Evolutionary conservation across 2,113 vertebrate species (phyloP).

Genomic region (Melanotaenia duboulayi): DNA sequence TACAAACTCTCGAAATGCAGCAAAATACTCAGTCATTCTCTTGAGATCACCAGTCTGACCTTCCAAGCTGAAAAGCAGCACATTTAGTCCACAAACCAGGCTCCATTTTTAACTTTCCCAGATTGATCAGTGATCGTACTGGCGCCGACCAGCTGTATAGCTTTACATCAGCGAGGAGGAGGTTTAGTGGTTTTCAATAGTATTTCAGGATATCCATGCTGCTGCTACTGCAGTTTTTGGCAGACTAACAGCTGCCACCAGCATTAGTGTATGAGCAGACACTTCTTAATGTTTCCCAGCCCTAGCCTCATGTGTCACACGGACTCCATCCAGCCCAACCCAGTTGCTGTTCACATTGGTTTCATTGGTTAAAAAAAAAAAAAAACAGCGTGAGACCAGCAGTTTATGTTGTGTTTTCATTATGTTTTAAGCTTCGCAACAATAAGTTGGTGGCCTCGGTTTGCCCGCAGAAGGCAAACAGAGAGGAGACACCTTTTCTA

Average conservation of each 20-base stretch:
- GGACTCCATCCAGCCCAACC: conserved; percentile 70
- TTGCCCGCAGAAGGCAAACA: conserved; percentile 60
- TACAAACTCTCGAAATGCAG: conserved; percentile 1
- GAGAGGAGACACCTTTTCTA: conserved; percentile 64
- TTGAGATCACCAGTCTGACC: conserved; percentile 49
- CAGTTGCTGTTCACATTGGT: conserved; percentile 59
- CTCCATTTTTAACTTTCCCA: conserved; percentile 74
- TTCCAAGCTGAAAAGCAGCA: conserved; percentile 66
- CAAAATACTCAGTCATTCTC: conserved; percentile 20
- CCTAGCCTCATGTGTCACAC: conserved; percentile 80
- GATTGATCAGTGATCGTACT: conserved; percentile 79
- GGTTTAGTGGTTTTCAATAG: conserved; percentile 83
- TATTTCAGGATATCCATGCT: conserved; percentile 81
- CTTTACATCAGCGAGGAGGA: conserved; percentile 76
- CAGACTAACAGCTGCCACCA: conserved; percentile 79
- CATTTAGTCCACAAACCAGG: conserved; percentile 62
- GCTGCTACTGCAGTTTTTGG: conserved; percentile 74
- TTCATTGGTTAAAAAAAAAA: conserved; percentile 63
- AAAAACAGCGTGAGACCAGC: conserved; percentile 55
- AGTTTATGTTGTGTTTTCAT: conserved; percentile 57
- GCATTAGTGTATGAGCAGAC: conserved; percentile 76
- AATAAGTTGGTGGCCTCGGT: conserved; percentile 49
- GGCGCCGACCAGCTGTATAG: conserved; percentile 77
- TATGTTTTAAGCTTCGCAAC: conserved; percentile 57
- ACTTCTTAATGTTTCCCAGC: conserved; percentile 76